phyloP scores from a whole-genome alignment of 30 jellyfish, hydroid and myxozoan species.

The Nemopilema nomurai region DNA sequence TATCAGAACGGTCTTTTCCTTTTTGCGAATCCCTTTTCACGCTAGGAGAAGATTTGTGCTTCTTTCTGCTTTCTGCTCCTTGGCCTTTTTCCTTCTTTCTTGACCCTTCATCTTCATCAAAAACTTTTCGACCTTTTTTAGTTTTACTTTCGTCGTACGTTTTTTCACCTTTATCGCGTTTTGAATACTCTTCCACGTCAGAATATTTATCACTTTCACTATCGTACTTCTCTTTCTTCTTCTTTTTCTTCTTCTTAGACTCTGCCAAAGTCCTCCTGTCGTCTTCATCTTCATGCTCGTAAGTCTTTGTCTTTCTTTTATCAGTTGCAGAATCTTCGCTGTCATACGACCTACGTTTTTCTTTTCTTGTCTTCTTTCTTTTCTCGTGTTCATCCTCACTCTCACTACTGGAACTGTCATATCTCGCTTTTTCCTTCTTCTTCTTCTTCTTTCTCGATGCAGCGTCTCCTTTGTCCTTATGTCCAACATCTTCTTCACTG shows the following conservation, averaged over 20 bases:
- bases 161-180: constrained; percentile 13
- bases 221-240: constrained; percentile 40
- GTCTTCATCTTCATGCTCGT: constrained; percentile 34
- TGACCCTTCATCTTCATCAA: constrained; percentile 37
- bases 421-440: constrained; percentile 41
- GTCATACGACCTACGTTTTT: constrained; percentile 36
- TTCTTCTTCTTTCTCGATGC: constrained; percentile 48
- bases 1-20: constrained; percentile 15
- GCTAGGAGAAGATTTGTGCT: constrained; percentile 29
- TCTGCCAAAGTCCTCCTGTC: constrained; percentile 17
- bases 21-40: constrained; percentile 20
- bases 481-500: constrained; percentile 51
- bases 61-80: not conserved
- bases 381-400: constrained; percentile 72
- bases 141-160: constrained; percentile 29
- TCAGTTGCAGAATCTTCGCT: constrained; percentile 53
- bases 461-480: constrained; percentile 54
- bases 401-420: constrained; percentile 59
- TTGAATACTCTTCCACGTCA: constrained; percentile 29
- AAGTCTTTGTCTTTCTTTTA: constrained; percentile 29
- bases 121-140: constrained; percentile 26
- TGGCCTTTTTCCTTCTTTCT: constrained; percentile 38
- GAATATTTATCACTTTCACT: constrained; percentile 35
- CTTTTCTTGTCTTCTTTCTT: constrained; percentile 79
- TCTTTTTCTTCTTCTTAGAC: constrained; percentile 38